A percentile compares a stretch with the other conserved stretches of the same genome.
Conservation (phyloP, 1,140 invertebrate species). For the Nephotettix cincticeps region DNA sequence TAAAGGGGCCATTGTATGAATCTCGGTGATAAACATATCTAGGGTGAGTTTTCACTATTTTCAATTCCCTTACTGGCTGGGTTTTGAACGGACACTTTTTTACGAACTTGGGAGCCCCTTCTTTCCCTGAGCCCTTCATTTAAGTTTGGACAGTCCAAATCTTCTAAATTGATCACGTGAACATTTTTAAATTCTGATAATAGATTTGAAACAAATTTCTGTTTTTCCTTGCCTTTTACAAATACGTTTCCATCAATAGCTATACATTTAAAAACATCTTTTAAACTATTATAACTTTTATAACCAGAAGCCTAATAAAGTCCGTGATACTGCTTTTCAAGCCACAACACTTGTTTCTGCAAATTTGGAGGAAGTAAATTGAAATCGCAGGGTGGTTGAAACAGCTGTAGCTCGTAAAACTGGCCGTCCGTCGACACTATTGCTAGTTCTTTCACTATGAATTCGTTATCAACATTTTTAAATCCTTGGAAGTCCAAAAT, state of each 20-base stretch:
- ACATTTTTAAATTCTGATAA: no score
- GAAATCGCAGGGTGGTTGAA: neutral
- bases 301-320: no score
- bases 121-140: no score
- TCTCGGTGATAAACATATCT: slow-evolving; percentile 27
- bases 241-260: neutral
- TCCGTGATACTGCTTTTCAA: neutral
- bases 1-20: slow-evolving; percentile 21
- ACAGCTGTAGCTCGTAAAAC: neutral
- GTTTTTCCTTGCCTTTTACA: neutral
- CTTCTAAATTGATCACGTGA: no score
- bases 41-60: slow-evolving; percentile 21
- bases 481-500: no score
- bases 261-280: neutral
- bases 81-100: slow-evolving; percentile 31
- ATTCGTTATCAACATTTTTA: no score
- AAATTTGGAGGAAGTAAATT: neutral
- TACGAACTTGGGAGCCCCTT: slow-evolving; percentile 13
- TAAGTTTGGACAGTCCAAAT: no score
- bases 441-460: neutral
- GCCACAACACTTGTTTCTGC: neutral
- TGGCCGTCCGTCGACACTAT: neutral
- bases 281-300: neutral
- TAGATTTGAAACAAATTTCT: no score
- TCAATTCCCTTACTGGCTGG: slow-evolving; percentile 30